Conservation (phyloP, 2,888 invertebrate species). For the Tolmerus cingulatus region DNA sequence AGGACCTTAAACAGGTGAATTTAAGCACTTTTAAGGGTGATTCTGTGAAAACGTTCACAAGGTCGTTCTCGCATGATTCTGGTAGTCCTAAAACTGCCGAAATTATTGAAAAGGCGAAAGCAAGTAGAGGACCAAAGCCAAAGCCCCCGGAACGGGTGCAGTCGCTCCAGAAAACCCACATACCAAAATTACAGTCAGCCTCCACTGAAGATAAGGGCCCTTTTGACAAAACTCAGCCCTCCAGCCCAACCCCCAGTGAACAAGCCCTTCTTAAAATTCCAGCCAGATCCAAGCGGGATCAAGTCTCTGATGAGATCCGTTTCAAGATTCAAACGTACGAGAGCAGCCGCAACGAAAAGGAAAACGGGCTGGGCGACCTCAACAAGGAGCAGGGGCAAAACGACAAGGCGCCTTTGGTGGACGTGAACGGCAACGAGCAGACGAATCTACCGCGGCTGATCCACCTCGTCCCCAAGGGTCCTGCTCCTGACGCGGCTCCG, state of each 20-base stretch:
- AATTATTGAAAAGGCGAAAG: background rate
- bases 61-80: background rate
- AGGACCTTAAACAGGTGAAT: conserved; percentile 44
- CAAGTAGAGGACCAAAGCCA: conserved; percentile 57
- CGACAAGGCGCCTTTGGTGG: conserved; percentile 48
- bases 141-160: conserved; percentile 62
- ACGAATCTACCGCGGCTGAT: conserved; percentile 72
- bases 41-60: background rate
- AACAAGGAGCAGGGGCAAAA: conserved; percentile 58
- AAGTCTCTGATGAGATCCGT: conserved; percentile 56
- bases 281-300: conserved; percentile 50
- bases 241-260: background rate
- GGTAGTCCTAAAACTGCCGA: background rate
- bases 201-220: background rate
- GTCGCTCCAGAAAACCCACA: conserved; percentile 59
- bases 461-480: conserved; percentile 73
- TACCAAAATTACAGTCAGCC: conserved; percentile 56
- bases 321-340: conserved; percentile 63
- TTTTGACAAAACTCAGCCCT: background rate
- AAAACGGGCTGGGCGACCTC: conserved; percentile 49
- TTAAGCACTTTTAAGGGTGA: conserved; percentile 49
- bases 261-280: conserved; percentile 46
- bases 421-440: conserved; percentile 61
- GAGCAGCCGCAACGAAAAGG: conserved; percentile 55
- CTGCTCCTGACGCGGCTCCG: background rate